phyloP scores from a whole-genome alignment of 2,888 invertebrate genomes.

The Aporophyla lueneburgensis region DNA sequence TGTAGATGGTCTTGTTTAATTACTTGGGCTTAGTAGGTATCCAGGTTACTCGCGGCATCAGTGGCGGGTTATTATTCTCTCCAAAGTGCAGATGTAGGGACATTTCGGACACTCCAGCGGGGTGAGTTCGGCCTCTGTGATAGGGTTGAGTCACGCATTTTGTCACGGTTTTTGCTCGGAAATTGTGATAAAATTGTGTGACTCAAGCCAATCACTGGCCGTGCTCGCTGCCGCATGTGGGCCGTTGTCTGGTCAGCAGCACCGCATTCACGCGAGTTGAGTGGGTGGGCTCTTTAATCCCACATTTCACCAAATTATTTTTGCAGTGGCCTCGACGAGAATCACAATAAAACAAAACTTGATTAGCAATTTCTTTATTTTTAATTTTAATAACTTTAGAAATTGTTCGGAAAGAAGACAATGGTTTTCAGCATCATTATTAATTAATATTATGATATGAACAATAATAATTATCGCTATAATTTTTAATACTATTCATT shows the following conservation, averaged over 20 bases:
- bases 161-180: too few species aligned
- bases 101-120: background rate
- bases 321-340: background rate
- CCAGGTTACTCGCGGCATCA: background rate
- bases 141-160: too few species aligned
- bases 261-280: background rate
- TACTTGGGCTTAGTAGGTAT: background rate
- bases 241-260: background rate
- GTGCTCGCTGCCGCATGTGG: background rate
- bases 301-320: background rate
- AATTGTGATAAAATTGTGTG: too few species aligned
- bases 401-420: slow-evolving; percentile 95
- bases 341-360: slow-evolving; percentile 79
- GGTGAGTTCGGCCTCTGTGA: too few species aligned
- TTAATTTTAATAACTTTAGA: slow-evolving; percentile 93
- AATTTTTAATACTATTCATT: slow-evolving; percentile 85
- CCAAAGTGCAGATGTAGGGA: background rate
- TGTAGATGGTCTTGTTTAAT: background rate
- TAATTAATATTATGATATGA: slow-evolving; percentile 93
- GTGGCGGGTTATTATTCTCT: too few species aligned
- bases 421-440: slow-evolving; percentile 90
- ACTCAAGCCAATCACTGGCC: too few species aligned
- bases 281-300: background rate
- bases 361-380: slow-evolving; percentile 91
- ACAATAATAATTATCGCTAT: slow-evolving; percentile 91